These are phyloP conservation scores for Laticauda laticaudata DNA, from an alignment of 2,113 vertebrate species.

Conservation along the genomic window DNA sequence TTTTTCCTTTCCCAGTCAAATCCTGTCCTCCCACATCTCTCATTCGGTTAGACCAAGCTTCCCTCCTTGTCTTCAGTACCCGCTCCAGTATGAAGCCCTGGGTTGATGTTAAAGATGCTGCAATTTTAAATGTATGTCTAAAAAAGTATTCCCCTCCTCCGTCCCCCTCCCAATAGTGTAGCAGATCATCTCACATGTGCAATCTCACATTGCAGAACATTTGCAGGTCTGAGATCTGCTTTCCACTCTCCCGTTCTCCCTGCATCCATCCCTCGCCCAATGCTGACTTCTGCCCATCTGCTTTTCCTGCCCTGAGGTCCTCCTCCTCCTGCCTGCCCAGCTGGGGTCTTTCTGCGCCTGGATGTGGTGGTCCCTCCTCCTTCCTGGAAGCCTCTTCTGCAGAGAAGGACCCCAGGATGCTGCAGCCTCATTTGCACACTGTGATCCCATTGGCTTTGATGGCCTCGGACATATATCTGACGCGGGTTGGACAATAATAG, in stretches of 20 bases:
- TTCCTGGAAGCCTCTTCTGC: not conserved
- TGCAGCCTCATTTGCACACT: conserved; percentile 17
- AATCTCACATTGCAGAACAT: not conserved
- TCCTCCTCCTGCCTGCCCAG: not conserved
- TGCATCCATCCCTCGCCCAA: not conserved
- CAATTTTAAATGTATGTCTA: not conserved
- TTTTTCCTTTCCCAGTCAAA: not conserved
- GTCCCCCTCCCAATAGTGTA: not conserved
- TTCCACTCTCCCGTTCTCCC: not conserved
- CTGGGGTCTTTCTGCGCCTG: not conserved
- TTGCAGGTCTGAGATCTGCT: not conserved
- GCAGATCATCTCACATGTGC: not conserved
- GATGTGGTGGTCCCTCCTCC: not conserved
- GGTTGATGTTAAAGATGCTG: not conserved
- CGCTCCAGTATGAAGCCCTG: not conserved
- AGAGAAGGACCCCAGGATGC: not conserved
- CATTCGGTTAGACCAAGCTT: not conserved
- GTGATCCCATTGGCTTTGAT: not conserved
- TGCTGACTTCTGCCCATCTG: no score
- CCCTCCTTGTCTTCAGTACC: not conserved
- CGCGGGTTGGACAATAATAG: conserved; percentile 22
- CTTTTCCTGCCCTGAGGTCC: not conserved
- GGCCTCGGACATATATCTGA: not conserved
- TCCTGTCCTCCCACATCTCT: not conserved
- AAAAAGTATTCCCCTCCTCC: not conserved